A percentile compares a stretch with the other conserved stretches of the same genome.
phyloP scores from a whole-genome alignment of 2,113 vertebrate species.

The Acanthisitta chloris region DNA sequence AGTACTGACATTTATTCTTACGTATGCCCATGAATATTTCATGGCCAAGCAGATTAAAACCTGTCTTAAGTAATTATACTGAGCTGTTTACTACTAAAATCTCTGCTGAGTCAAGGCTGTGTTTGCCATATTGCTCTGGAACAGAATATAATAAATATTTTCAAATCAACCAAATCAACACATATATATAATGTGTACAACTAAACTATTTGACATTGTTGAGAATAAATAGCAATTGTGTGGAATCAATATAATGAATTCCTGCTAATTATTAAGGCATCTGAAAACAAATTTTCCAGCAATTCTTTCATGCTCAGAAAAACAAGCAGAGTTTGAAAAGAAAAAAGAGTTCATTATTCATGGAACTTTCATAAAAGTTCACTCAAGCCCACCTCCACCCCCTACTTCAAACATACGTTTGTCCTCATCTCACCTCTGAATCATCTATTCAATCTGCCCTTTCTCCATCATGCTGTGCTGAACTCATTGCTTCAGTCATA shows the following conservation, averaged over 20 bases:
- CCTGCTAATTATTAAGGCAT: background rate
- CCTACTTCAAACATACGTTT: background rate
- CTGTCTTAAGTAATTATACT: background rate
- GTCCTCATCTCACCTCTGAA: slow-evolving; percentile 17
- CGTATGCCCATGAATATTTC: background rate
- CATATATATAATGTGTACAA: background rate
- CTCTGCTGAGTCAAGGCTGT: background rate
- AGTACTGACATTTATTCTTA: background rate
- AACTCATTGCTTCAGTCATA: background rate
- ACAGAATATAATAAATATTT: background rate
- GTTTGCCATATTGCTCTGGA: background rate
- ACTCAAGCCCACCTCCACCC: background rate
- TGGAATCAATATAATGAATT: background rate
- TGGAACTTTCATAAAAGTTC: background rate
- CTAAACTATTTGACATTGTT: background rate
- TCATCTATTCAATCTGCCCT: background rate
- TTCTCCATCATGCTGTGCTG: background rate
- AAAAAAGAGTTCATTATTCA: background rate
- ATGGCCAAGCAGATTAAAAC: background rate
- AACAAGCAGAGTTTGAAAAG: background rate
- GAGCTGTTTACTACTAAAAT: background rate
- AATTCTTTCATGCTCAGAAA: background rate
- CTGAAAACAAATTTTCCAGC: background rate
- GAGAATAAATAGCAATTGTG: background rate
- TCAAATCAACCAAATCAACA: background rate